Percentiles rank a stretch among this genome's conserved stretches.
Evolutionary conservation across 1,140 invertebrate genomes (phyloP).

Genomic region (Coptotermes formosanus): DNA sequence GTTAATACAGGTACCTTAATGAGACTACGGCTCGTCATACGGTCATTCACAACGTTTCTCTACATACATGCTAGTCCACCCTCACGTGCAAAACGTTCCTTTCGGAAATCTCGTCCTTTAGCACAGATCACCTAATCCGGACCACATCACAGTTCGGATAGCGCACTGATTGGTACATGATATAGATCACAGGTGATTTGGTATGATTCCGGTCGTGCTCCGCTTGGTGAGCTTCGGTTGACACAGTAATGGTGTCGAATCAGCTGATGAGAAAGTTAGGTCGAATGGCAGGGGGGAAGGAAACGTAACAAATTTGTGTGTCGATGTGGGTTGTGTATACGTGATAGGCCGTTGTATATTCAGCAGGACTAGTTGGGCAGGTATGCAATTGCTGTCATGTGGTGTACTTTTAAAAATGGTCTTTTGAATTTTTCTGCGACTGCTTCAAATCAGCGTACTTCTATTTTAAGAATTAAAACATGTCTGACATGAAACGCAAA

Average conservation of each 20-base stretch:
- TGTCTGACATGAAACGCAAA: conserved; percentile 15
- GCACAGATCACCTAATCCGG: too few species aligned
- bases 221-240: background rate
- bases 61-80: too few species aligned
- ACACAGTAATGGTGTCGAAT: background rate
- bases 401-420: background rate
- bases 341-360: background rate
- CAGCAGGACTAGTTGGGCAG: background rate
- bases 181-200: too few species aligned
- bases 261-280: background rate
- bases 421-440: background rate
- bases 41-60: too few species aligned
- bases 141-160: too few species aligned
- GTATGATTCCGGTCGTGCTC: background rate
- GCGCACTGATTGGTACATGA: too few species aligned
- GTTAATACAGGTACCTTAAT: too few species aligned
- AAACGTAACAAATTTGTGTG: background rate
- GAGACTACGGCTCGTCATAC: too few species aligned
- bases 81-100: too few species aligned
- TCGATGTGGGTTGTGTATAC: background rate
- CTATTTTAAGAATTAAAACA: conserved; percentile 20
- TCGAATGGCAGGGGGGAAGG: background rate
- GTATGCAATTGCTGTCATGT: background rate
- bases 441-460: background rate
- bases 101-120: too few species aligned